Base-by-base conservation (phyloP, 2,113 vertebrate genomes). In the Gymnocephalus cernua region DNA sequence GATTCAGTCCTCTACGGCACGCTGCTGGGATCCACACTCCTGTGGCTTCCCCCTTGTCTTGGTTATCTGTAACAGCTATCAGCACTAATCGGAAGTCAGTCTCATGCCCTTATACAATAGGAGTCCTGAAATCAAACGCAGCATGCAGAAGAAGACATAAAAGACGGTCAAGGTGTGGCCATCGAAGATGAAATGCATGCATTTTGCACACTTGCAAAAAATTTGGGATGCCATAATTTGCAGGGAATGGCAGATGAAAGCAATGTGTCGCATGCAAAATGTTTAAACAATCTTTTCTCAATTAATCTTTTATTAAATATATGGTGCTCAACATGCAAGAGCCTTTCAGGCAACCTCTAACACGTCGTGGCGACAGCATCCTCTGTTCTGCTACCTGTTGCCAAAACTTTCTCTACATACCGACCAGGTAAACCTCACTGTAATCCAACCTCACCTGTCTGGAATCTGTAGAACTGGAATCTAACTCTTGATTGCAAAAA, bases 1-100 rank as follows among this genome's bases (percentile, higher is more conserved):
- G 90, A 92, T 92, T 87, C 80, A 23, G 58, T 72, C 75, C 79
- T 86, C 74, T 51, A 25, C 4, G 32, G 67, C 54, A 15, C 19
- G 8, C 83, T 19, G 77, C 85, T 48, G 85, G 77, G 79, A 86
- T 76, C 76, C 6, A 16, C 56, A 18, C 79, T 75, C 71, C 75
- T 41, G 51, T 44, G 29, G 9, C 72, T 16, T 8, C 53, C 62
- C n/a, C 19, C 53, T 41, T 12, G 63, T 62, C 68, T 21, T 45
- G 47, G 71, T 76, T 78, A 83, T 88, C 71, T 62, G 80, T 27
- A 79, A 54, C 71, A 45, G 83, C 72, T 82, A 76, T 70, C 80
- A 3, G 71, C 18, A n/a, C 78, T 75, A 79, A 87, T 72, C 58
- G 45, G 44, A 57, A 56, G 73, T 84, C 63, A 15, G 63, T 44